These are phyloP conservation scores for Drosophila parvula DNA, from an alignment of 1,140 invertebrate genomes.

Conservation along the genomic window DNA sequence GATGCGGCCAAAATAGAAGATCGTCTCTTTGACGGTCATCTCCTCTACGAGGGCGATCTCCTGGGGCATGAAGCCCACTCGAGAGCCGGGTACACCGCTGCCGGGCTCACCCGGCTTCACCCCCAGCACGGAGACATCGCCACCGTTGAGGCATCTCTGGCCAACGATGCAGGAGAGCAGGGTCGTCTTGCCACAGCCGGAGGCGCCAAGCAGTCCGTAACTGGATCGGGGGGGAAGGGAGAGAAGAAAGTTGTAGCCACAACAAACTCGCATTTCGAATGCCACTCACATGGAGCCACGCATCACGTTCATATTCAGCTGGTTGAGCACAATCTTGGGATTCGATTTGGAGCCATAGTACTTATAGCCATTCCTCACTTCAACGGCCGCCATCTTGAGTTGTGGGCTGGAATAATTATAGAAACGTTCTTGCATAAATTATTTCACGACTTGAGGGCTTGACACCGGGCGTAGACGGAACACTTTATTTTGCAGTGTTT, in stretches of 20 bases:
- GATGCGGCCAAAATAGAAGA: slow-evolving; percentile 95
- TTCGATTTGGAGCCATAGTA: slow-evolving; percentile 85
- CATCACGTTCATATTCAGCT: slow-evolving; percentile 86
- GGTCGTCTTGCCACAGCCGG: slow-evolving; percentile 94
- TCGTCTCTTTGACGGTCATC: slow-evolving; percentile 93
- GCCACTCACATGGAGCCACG: slow-evolving; percentile 86
- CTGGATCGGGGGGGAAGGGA: slow-evolving; percentile 83
- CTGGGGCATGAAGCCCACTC: slow-evolving; percentile 95
- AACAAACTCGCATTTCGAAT: slow-evolving; percentile 43
- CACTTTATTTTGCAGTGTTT: too few relatives aligned
- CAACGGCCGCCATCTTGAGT: slow-evolving; percentile 84
- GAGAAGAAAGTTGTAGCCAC: background rate
- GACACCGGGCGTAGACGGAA: background rate
- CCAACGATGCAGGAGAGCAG: slow-evolving; percentile 94
- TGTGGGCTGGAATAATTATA: slow-evolving; percentile 23
- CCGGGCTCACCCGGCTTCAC: slow-evolving; percentile 89
- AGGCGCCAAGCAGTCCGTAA: slow-evolving; percentile 94
- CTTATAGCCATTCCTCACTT: slow-evolving; percentile 86
- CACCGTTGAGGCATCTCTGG: slow-evolving; percentile 89
- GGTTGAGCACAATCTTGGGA: slow-evolving; percentile 85
- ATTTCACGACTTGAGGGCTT: background rate
- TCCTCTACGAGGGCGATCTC: slow-evolving; percentile 94
- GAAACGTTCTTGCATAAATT: slow-evolving; percentile 9
- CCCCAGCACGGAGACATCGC: slow-evolving; percentile 91
- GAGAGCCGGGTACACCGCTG: slow-evolving; percentile 91